phyloP scores from a whole-genome alignment of 30 jellyfish, hydroid and myxozoan genomes.

The Turritopsis dohrnii region DNA sequence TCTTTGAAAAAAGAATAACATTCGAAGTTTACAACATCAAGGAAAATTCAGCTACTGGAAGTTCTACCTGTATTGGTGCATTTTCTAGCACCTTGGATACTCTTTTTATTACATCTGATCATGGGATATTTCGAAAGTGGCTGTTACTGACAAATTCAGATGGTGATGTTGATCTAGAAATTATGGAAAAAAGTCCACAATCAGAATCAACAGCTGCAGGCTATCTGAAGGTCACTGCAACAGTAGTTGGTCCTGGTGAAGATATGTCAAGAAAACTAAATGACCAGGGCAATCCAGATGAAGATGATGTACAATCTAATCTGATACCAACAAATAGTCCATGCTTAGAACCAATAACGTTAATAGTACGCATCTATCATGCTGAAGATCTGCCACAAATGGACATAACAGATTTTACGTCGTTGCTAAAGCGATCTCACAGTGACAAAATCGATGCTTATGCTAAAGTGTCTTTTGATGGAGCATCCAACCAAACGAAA shows the following conservation, averaged over 20 bases:
- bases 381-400: conserved; percentile 92
- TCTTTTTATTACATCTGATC: conserved; percentile 60
- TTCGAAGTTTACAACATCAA: conserved; percentile 74
- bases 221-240: conserved; percentile 73
- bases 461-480: conserved; percentile 70
- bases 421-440: conserved; percentile 49
- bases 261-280: conserved; percentile 52
- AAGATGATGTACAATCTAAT: conserved; percentile 80
- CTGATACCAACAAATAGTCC: conserved; percentile 79
- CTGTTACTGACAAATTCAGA: conserved; percentile 64
- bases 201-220: conserved; percentile 52
- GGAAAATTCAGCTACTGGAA: conserved; percentile 46
- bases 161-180: conserved; percentile 9
- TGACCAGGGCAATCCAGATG: conserved; percentile 36
- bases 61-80: conserved; percentile 38
- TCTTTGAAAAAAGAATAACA: conserved; percentile 56
- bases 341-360: conserved; percentile 81
- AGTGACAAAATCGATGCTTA: conserved; percentile 68
- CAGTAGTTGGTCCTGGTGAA: conserved; percentile 92
- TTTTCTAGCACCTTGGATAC: conserved; percentile 83
- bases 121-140: conserved; percentile 89
- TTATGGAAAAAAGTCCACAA: background rate
- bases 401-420: conserved; percentile 75
- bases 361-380: conserved; percentile 65
- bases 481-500: conserved; percentile 64